A percentile compares a stretch with the other conserved stretches of the same genome.
These are phyloP conservation scores for Dromius quadrimaculatus DNA, from an alignment of 2,888 invertebrate species.

Conservation along the genomic window DNA sequence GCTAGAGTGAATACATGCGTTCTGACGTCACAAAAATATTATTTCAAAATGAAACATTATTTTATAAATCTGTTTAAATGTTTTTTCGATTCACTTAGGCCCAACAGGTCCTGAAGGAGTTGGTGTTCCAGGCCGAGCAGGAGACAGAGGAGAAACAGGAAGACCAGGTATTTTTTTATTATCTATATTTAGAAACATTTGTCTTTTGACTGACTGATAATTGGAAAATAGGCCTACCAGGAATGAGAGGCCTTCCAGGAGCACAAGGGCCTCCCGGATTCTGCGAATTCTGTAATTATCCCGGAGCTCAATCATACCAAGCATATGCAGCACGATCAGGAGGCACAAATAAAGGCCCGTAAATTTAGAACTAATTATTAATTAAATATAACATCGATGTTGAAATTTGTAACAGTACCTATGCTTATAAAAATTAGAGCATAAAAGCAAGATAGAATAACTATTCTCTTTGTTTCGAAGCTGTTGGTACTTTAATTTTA, in stretches of 20 bases:
- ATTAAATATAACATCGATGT: slow-evolving; percentile 27
- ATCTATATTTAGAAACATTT: not conserved
- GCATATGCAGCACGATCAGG: slow-evolving; percentile 67
- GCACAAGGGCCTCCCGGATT: slow-evolving; percentile 75
- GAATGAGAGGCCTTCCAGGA: slow-evolving; percentile 73
- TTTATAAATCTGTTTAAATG: slow-evolving; percentile 7
- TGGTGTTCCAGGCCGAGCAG: slow-evolving; percentile 77
- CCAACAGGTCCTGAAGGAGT: slow-evolving; percentile 77
- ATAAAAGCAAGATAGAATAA: slow-evolving; percentile 28
- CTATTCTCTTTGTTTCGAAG: slow-evolving; percentile 8
- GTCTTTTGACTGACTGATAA: not conserved
- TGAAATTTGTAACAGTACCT: slow-evolving; percentile 37
- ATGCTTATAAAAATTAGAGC: slow-evolving; percentile 23
- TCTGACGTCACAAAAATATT: not conserved
- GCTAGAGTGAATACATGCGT: no score
- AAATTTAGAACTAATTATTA: slow-evolving; percentile 49
- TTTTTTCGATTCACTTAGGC: slow-evolving; percentile 65
- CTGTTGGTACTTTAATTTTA: slow-evolving; percentile 34
- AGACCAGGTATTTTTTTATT: slow-evolving; percentile 71
- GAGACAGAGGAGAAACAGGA: slow-evolving; percentile 82
- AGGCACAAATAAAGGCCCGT: slow-evolving; percentile 73
- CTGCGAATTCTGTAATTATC: slow-evolving; percentile 75
- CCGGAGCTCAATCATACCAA: slow-evolving; percentile 69
- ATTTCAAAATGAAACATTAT: slow-evolving; percentile 16
- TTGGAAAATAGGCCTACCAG: slow-evolving; percentile 61